Evolutionary conservation across 1,140 invertebrate genomes (phyloP).

Genomic region (Solenopsis fugax): DNA sequence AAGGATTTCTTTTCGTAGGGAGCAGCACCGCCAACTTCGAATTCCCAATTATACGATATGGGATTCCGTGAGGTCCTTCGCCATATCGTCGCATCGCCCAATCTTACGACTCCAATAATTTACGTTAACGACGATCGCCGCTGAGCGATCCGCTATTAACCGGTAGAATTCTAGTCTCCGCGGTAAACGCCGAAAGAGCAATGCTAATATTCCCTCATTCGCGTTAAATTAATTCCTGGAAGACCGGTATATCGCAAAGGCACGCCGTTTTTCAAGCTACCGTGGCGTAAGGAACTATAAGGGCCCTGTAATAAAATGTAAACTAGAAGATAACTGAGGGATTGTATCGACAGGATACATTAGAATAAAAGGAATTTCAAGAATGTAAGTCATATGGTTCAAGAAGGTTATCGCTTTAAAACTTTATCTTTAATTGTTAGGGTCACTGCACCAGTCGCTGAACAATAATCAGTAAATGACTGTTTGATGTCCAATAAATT

Average conservation of each 20-base stretch:
- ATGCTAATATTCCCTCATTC: slow-evolving; percentile 41
- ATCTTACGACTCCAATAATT: slow-evolving; percentile 59
- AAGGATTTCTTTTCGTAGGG: not conserved
- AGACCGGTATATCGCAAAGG: not conserved
- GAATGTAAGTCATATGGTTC: not conserved
- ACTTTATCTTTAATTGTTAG: too few relatives aligned
- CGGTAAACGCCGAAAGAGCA: slow-evolving; percentile 20
- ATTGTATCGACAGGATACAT: not conserved
- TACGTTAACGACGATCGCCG: slow-evolving; percentile 55
- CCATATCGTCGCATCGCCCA: slow-evolving; percentile 46
- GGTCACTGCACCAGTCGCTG: too few relatives aligned
- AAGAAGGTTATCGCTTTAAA: not conserved
- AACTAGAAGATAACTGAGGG: slow-evolving; percentile 20
- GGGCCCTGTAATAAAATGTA: not conserved
- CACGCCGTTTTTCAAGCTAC: not conserved
- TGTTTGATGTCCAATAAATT: too few relatives aligned
- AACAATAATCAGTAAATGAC: too few relatives aligned
- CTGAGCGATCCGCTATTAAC: slow-evolving; percentile 42
- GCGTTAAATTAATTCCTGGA: slow-evolving; percentile 50
- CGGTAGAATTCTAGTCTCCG: slow-evolving; percentile 33
- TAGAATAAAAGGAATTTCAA: not conserved
- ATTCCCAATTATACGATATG: slow-evolving; percentile 68
- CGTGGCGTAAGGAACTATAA: not conserved
- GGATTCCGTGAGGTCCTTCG: slow-evolving; percentile 44
- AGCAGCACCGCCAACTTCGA: slow-evolving; percentile 44